Evolutionary conservation across 2,797 vertebrate species (phyloP).

Genomic region (Hoplostethus atlanticus): DNA sequence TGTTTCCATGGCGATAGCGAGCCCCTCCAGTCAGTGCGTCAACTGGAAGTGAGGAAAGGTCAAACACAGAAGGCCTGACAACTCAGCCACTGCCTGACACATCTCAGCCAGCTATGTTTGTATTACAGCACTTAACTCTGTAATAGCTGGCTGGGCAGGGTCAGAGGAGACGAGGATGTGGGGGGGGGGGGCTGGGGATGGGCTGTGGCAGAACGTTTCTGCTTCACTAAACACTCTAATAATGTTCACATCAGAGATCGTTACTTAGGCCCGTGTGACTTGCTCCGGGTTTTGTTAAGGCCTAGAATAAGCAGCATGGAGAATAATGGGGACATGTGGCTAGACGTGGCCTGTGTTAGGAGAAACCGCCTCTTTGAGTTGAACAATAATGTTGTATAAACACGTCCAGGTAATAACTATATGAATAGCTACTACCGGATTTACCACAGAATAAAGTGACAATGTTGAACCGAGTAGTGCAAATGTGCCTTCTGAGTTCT

Average conservation of each 20-base stretch:
- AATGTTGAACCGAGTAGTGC: neutral
- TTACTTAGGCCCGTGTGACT: constrained; percentile 88
- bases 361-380: neutral
- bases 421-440: neutral
- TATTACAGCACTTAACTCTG: constrained; percentile 97
- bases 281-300: constrained; percentile 66
- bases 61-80: constrained; percentile 97
- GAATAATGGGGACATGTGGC: constrained; percentile 12
- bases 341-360: neutral
- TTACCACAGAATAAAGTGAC: neutral
- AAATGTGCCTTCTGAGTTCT: neutral
- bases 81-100: constrained; percentile 97
- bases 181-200: constrained; percentile 46
- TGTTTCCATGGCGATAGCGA: constrained; percentile 96
- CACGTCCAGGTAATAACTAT: no score
- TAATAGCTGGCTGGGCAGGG: constrained; percentile 93
- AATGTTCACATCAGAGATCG: constrained; percentile 94
- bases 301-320: constrained; percentile 42
- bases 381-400: neutral
- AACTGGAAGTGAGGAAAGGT: constrained; percentile 98
- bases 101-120: constrained; percentile 95
- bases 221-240: constrained; percentile 97
- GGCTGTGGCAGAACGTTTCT: constrained; percentile 87
- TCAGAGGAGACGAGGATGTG: constrained; percentile 57
- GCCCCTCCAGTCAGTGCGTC: constrained; percentile 93